phyloP scores from a whole-genome alignment of 2,113 vertebrate species.

The Caretta caretta region DNA sequence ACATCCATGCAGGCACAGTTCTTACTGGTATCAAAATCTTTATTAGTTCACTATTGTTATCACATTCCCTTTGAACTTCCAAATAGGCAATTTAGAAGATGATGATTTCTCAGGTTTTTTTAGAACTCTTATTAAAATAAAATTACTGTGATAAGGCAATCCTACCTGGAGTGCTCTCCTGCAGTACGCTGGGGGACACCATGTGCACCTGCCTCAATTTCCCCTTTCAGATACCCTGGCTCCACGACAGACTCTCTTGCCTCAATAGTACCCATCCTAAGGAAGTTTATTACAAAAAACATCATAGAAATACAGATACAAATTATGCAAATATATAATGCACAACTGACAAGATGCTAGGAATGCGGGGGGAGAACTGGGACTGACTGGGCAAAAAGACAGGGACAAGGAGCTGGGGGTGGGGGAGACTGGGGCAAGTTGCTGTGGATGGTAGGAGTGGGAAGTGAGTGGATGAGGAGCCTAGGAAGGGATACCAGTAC shows the following conservation, averaged over 20 bases:
- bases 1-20: slow-evolving; percentile 12
- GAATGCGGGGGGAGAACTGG: too few relatives aligned
- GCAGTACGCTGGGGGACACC: not conserved
- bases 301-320: not conserved
- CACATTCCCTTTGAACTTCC: slow-evolving; percentile 55
- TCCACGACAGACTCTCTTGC: not conserved
- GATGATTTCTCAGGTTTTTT: not conserved
- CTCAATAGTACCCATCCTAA: not conserved
- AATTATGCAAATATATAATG: not conserved
- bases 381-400: too few relatives aligned
- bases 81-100: slow-evolving; percentile 41
- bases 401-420: too few relatives aligned
- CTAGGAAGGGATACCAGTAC: not conserved
- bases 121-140: too few relatives aligned
- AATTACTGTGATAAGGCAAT: not conserved
- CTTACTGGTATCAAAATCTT: slow-evolving; percentile 33
- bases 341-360: too few relatives aligned
- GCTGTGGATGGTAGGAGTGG: not conserved
- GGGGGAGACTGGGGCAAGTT: not conserved
- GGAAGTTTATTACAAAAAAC: too few relatives aligned
- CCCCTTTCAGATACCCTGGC: not conserved
- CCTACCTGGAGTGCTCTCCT: not conserved
- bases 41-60: slow-evolving; percentile 28
- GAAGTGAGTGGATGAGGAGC: not conserved
- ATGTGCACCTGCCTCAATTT: not conserved